These are phyloP conservation scores for Xiphorhynchus elegans DNA, from an alignment of 2,113 vertebrate species.

Conservation along the genomic window DNA sequence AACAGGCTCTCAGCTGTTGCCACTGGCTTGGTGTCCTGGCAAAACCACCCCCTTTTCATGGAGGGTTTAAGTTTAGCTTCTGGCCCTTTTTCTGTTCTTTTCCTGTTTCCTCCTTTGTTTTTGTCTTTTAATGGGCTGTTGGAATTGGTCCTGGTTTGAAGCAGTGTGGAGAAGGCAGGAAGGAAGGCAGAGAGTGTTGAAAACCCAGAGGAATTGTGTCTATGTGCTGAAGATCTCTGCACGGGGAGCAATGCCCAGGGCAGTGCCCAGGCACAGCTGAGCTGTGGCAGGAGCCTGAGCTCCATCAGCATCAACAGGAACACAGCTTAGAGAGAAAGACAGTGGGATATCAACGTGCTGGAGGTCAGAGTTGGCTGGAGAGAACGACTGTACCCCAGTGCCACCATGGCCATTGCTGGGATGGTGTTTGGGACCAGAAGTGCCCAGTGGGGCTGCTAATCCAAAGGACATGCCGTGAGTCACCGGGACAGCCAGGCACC, in stretches of 20 bases:
- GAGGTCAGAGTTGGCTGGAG: rapidly evolving
- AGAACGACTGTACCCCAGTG: not conserved
- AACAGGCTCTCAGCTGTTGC: not conserved
- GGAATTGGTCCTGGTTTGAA: not conserved
- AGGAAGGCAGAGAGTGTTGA: not conserved
- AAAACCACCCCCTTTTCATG: not conserved
- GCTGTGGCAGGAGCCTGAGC: rapidly evolving
- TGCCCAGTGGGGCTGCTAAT: rapidly evolving
- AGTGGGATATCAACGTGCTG: not conserved
- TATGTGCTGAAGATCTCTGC: not conserved
- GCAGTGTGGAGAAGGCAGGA: not conserved
- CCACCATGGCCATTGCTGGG: not conserved
- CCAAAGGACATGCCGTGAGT: rapidly evolving
- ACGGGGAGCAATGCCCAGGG: not conserved
- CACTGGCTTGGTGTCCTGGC: not conserved
- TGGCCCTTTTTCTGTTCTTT: not conserved
- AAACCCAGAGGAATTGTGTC: not conserved
- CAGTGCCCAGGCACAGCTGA: not conserved
- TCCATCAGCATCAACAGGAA: not conserved
- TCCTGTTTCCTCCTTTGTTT: not conserved
- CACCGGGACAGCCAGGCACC: not conserved
- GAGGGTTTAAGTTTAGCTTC: conserved; percentile 9
- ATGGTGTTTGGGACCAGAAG: not conserved
- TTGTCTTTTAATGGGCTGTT: not conserved
- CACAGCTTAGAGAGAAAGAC: rapidly evolving